Percentiles rank a stretch among this genome's conserved stretches.
Conservation (phyloP, 1,140 invertebrate genomes). For the Hesperophylax magnus region DNA sequence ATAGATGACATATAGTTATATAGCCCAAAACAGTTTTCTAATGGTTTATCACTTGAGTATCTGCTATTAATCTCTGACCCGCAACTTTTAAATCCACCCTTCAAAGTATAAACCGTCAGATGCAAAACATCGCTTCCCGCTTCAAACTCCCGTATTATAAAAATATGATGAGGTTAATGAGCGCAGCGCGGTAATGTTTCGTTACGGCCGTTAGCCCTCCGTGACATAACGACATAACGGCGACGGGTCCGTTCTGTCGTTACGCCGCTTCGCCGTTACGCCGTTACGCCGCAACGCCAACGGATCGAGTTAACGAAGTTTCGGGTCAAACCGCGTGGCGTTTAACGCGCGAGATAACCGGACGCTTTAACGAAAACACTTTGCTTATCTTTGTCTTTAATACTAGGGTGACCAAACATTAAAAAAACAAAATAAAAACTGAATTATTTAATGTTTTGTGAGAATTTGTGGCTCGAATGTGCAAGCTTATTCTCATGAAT, state of each 20-base stretch:
- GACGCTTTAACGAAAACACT: conserved; percentile 23
- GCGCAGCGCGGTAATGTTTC: background rate
- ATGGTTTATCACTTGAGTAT: no score
- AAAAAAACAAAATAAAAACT: no score
- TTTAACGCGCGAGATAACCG: conserved; percentile 18
- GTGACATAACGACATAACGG: conserved; percentile 8
- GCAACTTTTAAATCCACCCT: no score
- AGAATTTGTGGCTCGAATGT: no score
- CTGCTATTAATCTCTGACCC: no score
- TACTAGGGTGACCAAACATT: background rate
- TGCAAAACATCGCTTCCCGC: no score
- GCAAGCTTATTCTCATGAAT: no score
- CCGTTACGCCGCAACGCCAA: background rate
- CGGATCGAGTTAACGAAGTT: conserved; percentile 30
- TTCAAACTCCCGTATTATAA: background rate
- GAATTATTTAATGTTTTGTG: no score
- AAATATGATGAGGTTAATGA: conserved; percentile 13
- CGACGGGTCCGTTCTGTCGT: conserved; percentile 13
- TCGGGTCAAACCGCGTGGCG: conserved; percentile 25
- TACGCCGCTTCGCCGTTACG: no score
- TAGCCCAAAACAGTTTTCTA: no score
- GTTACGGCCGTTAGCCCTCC: background rate
- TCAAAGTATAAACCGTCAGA: no score
- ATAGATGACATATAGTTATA: no score
- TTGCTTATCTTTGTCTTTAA: conserved; percentile 1